Base-by-base conservation (phyloP, 2,888 invertebrate genomes). In the Bellardia pandia region DNA sequence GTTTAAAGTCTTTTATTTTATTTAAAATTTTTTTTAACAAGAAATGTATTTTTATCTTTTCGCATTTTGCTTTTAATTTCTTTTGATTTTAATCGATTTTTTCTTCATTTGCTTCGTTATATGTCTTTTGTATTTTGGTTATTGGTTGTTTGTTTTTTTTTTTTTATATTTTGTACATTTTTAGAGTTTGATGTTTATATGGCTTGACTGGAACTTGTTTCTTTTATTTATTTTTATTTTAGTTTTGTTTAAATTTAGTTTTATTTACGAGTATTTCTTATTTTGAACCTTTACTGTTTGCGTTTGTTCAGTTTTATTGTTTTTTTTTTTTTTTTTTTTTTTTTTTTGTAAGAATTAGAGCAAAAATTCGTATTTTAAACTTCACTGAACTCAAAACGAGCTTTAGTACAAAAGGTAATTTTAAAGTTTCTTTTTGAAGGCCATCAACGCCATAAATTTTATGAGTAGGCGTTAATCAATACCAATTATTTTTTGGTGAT, bases 61-160 rank as follows among this genome's bases (percentile, higher is more conserved):
- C 83, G 76, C 83, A 83, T 86, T 83, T 86, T 86, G 86, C 86
- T 83, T 86, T 86, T 86, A 86, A 83, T 86, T 86, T 86, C 86
- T 79, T 86, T 79, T 76, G 79, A 86, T 86, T 86, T 86, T 83
- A 83, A 86, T 79, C 83, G 86, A 86, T 86, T 86, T 83, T 85
- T 83, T 79, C 56, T 11, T 37, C 51, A 51, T 56, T 45, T 48
- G 68, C 51, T 3, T 62, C 37, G 6, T 33, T 60, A 5, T 33
- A 30, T 60, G 45, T 48, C 58, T 82, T 68, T 72, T 66, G 71
- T 62, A 30, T 79, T 79, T 74, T 45, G 45, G 40, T 74, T 81
- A 64, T 80, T 72, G 71, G 40, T n/a, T 60, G 60, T 3, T 23
- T 23, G 23, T 51, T 72, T 51, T 16, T 80, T 30, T 51, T 56